phyloP scores from a whole-genome alignment of 2,797 vertebrate genomes.

The Anomalospiza imberbis region DNA sequence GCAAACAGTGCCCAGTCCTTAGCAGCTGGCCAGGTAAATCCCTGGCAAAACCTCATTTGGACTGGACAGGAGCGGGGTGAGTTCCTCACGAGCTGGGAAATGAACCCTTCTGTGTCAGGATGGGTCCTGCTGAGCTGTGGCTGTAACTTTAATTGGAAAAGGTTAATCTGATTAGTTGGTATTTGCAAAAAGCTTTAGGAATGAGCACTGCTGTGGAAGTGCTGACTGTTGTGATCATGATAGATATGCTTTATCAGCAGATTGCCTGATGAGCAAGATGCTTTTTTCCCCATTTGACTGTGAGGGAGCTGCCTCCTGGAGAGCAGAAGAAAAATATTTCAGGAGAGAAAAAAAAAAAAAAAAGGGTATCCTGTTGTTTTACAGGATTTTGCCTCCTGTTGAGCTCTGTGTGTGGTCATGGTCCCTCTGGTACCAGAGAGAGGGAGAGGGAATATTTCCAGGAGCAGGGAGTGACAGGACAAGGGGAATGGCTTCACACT shows the following conservation, averaged over 20 bases:
- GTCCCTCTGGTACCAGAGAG: neutral
- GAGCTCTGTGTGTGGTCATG: neutral
- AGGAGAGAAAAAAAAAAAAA: accelerated
- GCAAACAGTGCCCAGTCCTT: neutral
- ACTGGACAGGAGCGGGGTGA: neutral
- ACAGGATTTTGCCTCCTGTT: neutral
- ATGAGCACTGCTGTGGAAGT: conserved; percentile 16
- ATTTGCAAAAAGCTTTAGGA: conserved; percentile 16
- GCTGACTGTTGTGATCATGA: conserved; percentile 17
- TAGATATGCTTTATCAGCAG: conserved; percentile 31
- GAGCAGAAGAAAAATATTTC: neutral
- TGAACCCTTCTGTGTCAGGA: neutral
- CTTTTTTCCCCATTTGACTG: neutral
- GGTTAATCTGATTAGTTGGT: conserved; percentile 14
- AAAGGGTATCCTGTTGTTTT: neutral
- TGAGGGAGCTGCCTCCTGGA: neutral
- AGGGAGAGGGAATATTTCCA: neutral
- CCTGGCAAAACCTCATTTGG: neutral
- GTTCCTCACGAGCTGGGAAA: neutral
- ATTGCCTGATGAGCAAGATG: neutral
- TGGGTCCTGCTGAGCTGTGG: neutral
- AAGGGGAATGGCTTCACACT: neutral
- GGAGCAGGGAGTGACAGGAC: too few relatives aligned
- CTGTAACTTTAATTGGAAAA: neutral
- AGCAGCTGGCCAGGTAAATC: neutral